Evolutionary conservation across 2,797 vertebrate species (phyloP), one percentile per base, ranked within the genome.

Genomic region (Sebastolobus alascanus): DNA sequence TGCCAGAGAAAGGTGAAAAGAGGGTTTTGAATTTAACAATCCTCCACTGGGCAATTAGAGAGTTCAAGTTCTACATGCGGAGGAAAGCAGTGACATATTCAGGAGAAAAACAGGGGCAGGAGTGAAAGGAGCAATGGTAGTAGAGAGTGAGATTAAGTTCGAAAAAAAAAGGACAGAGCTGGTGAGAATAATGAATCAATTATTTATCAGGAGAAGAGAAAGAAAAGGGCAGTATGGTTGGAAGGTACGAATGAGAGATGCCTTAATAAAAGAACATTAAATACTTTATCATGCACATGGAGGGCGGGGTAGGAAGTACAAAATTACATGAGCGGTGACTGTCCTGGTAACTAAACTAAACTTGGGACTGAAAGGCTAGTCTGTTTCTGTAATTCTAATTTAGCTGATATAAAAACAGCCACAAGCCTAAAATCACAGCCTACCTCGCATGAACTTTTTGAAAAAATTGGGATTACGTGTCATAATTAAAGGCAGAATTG

Each of bases 161-260:
- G 31, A 46, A 14, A n/a, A 50, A 65, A 74, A 84, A 63, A 73
- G 74, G 68, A 90, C 72, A 70, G 73, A 76, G 69, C 74, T 60
- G 38, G 70, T 72, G 64, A 89, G 84, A 79, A 86, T 90, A 91
- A 90, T 89, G 82, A 92, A 91, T 92, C 86, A 92, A 92, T 93
- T 89, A 93, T 91, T 90, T 84, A 91, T 88, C 73, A 68, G 74
- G 64, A 78, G 68, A 55, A 69, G 81, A 75, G 59, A 85, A 83
- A 80, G 86, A 75, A 92, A 92, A 87, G 80, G 86, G 73, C 83
- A 73, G 43, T 31, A 72, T 27, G 66, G 79, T 11, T 75, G 78
- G 61, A 64, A 75, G 75, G 75, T 78, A 73, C 73, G 80, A 87
- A 85, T 82, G 46, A 85, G 67, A 86, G 68, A 77, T 40, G 54